Conservation (phyloP, 2,113 vertebrate species). For the Brachionichthys hirsutus region DNA sequence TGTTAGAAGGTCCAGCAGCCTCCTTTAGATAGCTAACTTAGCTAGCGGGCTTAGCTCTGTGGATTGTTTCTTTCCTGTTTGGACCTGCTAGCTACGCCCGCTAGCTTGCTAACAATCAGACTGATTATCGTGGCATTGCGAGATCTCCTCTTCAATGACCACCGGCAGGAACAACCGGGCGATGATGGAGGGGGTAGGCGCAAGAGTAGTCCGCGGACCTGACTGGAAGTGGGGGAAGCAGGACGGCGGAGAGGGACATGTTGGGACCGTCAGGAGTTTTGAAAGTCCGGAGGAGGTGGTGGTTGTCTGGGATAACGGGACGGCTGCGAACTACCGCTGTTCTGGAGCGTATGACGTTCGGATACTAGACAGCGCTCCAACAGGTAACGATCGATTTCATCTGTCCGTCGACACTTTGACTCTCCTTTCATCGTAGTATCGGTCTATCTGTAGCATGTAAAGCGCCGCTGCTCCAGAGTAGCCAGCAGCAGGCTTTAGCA, state of each 20-base stretch:
- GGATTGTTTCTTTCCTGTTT: conserved; percentile 44
- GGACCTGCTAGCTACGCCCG: conserved; percentile 40
- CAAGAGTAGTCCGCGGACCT: conserved; percentile 92
- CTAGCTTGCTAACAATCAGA: conserved; percentile 25
- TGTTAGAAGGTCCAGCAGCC: conserved; percentile 34
- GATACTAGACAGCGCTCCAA: conserved; percentile 96
- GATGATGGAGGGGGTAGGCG: conserved; percentile 98
- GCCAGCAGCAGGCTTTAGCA: too few species aligned
- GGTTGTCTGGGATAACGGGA: conserved; percentile 99
- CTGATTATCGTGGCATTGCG: conserved; percentile 21
- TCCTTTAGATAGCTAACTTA: conserved; percentile 46
- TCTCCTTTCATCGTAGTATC: too few species aligned
- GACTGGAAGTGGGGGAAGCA: conserved; percentile 99
- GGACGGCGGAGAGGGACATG: conserved; percentile 97
- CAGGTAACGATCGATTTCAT: conserved; percentile 78
- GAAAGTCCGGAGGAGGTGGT: conserved; percentile 99
- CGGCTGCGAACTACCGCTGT: conserved; percentile 97
- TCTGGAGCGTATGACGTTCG: conserved; percentile 97
- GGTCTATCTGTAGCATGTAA: too few species aligned
- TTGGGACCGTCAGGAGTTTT: conserved; percentile 97
- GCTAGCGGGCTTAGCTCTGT: conserved; percentile 51
- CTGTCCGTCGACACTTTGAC: too few species aligned
- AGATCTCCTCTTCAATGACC: conserved; percentile 81
- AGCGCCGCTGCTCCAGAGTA: too few species aligned
- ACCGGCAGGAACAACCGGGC: conserved; percentile 96